A percentile compares a stretch with the other conserved stretches of the same genome.
These are phyloP conservation scores for Drosophila leonis DNA, from an alignment of 2,888 invertebrate genomes.

Conservation along the genomic window DNA sequence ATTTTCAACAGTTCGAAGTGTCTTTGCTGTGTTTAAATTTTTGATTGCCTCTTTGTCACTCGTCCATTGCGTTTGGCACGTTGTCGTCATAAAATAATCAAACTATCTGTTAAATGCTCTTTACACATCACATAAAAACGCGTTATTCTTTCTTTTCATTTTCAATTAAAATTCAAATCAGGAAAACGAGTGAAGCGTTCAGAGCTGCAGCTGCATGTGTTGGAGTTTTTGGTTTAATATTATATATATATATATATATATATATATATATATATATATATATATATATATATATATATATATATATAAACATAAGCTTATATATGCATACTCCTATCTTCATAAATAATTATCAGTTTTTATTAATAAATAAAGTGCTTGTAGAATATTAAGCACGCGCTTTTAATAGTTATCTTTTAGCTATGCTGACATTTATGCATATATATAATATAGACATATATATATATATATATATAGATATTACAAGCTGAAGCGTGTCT, in stretches of 20 bases:
- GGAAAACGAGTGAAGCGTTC: conserved; percentile 37
- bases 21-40: not conserved
- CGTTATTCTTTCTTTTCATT: not conserved
- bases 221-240: conserved; percentile 16
- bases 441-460: not conserved
- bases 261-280: not conserved
- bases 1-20: not conserved
- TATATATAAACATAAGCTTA: not conserved
- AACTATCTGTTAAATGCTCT: conserved; percentile 68
- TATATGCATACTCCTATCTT: not conserved
- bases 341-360: conserved; percentile 38
- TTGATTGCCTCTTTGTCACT: conserved; percentile 11
- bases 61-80: conserved; percentile 59
- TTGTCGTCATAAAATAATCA: conserved; percentile 72
- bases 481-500: not conserved
- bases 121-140: conserved; percentile 58
- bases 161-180: conserved; percentile 69
- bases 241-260: not conserved
- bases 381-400: conserved; percentile 21
- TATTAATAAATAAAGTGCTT: conserved; percentile 13
- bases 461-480: not conserved
- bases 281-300: too few relatives aligned
- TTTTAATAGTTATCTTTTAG: conserved; percentile 5
- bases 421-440: not conserved
- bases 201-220: conserved; percentile 32